Evolutionary conservation across 1,140 invertebrate species (phyloP).

Genomic region (Trachymyrmex cornetzi): DNA sequence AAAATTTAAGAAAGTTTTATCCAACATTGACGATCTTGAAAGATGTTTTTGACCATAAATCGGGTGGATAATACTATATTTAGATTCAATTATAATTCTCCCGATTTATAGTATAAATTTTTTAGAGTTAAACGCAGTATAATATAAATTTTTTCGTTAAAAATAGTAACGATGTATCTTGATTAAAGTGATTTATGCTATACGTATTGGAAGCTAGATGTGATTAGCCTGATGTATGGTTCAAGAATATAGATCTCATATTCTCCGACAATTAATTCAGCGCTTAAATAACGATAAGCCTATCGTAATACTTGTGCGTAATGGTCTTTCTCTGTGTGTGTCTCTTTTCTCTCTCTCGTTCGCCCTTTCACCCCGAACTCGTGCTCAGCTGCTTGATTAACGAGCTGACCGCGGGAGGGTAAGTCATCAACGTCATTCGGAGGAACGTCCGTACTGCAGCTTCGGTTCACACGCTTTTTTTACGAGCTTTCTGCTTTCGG

Average conservation of each 20-base stretch:
- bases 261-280: conserved; percentile 50
- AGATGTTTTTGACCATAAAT: conserved; percentile 28
- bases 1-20: conserved; percentile 7
- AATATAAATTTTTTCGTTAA: neutral
- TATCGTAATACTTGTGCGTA: conserved; percentile 82
- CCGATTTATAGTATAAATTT: neutral
- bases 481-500: conserved; percentile 74
- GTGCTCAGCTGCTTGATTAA: conserved; percentile 94
- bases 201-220: neutral
- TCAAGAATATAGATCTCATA: conserved; percentile 23
- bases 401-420: conserved; percentile 93
- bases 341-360: conserved; percentile 87
- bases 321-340: conserved; percentile 88
- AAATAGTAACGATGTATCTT: neutral
- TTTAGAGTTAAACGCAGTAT: neutral
- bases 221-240: conserved; percentile 23
- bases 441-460: conserved; percentile 76
- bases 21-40: conserved; percentile 67
- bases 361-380: conserved; percentile 88
- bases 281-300: conserved; percentile 67
- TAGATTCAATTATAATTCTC: neutral
- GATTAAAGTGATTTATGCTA: neutral
- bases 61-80: neutral
- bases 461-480: conserved; percentile 77
- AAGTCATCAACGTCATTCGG: conserved; percentile 88